Evolutionary conservation across 2,797 vertebrate genomes (phyloP), one percentile per base, ranked within the genome.

Genomic region (Chromis chromis): DNA sequence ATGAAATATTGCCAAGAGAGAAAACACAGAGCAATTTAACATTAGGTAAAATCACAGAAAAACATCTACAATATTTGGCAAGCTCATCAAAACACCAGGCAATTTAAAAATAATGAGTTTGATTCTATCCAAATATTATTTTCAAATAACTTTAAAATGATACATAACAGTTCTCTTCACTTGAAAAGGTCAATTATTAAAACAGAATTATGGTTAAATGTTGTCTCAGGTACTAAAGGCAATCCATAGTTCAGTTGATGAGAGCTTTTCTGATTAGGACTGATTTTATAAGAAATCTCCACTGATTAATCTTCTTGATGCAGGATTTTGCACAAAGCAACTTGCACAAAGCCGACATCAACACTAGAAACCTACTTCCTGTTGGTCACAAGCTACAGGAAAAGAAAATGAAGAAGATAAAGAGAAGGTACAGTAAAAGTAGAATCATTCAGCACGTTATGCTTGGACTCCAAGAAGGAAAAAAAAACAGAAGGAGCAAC

Each of bases 401-500:
- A 40, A 65, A 65, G 61, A 60, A 63, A 19, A 81, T 16, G 12
- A 60, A 36, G 28, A 72, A 74, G 28, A 59, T 22, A 46, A 65
- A 67, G 25, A 31, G 31, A 7, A 31, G 7, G 31, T 31, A 31
- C 19, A 22, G 65, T 13, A 19, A 46, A 58, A 65, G n/a, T 59
- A 50, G 36, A 57, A 69, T 58, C 27, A 52, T 76, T 52, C 58
- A 85, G 17, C 67, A 78, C 48, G 36, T 52, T 56, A 56, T 62
- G 66, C 22, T 61, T 61, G 16, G 56, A 72, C 25, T 77, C 54
- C 48, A 68, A 17, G 17, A 14, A 72, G 63, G 61, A 28, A 28
- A 60, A 72, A 65, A 68, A 85, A 82, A 46, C 86, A 87, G 87
- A 90, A 56, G 80, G 86, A 76, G 62, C 79, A 87, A 82, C 89